A percentile compares a stretch with the other conserved stretches of the same genome.
Conservation (phyloP, 2,888 invertebrate genomes). For the Temnothorax unifasciatus region DNA sequence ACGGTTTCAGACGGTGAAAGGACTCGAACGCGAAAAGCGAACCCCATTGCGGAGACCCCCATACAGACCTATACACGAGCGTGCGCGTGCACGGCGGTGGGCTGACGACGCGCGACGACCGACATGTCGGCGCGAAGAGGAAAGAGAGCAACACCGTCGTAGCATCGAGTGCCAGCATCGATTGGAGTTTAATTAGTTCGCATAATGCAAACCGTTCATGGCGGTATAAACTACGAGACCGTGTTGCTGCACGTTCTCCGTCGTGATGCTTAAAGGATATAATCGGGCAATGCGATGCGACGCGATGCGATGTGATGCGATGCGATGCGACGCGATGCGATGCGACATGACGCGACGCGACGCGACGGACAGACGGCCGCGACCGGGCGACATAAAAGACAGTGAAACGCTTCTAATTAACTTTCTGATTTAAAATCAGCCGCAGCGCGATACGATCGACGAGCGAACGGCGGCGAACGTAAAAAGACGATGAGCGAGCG, state of each 20-base stretch:
- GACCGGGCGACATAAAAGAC: slow-evolving; percentile 76
- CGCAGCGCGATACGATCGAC: slow-evolving; percentile 81
- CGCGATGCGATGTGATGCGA: slow-evolving; percentile 43
- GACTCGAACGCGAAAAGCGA: slow-evolving; percentile 28
- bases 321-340: slow-evolving; percentile 33
- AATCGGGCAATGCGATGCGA: slow-evolving; percentile 55
- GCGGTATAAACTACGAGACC: slow-evolving; percentile 57
- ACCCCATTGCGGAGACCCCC: background rate
- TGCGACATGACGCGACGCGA: slow-evolving; percentile 14
- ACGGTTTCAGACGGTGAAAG: slow-evolving; percentile 26
- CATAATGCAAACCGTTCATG: slow-evolving; percentile 80
- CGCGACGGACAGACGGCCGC: slow-evolving; percentile 47
- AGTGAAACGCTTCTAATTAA: slow-evolving; percentile 83
- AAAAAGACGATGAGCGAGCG: slow-evolving; percentile 50
- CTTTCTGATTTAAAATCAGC: slow-evolving; percentile 84
- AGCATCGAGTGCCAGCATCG: slow-evolving; percentile 72
- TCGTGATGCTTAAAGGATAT: slow-evolving; percentile 58
- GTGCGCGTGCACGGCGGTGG: background rate
- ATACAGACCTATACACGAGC: background rate
- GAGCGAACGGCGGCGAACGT: slow-evolving; percentile 50
- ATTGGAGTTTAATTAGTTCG: slow-evolving; percentile 84
- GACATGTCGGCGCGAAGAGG: slow-evolving; percentile 61
- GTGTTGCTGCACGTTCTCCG: slow-evolving; percentile 21
- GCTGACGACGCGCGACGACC: slow-evolving; percentile 1
- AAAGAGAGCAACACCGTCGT: slow-evolving; percentile 55